Evolutionary conservation across 2,113 vertebrate species (phyloP).

Genomic region (Nanger granti): DNA sequence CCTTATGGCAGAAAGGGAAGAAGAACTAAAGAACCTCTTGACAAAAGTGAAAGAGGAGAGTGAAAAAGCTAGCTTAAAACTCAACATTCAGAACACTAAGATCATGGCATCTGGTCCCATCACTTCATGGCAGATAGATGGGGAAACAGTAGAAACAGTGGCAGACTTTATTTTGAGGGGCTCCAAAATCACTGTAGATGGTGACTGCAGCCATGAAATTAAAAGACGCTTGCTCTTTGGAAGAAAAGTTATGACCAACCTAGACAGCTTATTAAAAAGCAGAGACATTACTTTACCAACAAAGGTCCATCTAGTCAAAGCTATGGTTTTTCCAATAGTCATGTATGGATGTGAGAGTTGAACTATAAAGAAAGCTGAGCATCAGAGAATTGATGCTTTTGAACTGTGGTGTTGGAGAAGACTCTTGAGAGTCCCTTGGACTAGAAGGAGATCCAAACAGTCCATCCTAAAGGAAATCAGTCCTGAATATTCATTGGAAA

Average conservation of each 20-base stretch:
- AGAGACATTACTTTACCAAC: neutral
- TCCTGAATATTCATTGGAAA: neutral
- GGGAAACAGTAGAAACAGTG: neutral
- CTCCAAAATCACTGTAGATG: neutral
- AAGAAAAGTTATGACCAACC: neutral
- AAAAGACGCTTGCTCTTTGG: accelerated
- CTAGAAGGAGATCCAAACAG: neutral
- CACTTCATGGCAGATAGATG: neutral
- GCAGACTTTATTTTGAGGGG: neutral
- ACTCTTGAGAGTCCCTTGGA: neutral
- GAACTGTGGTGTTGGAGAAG: neutral
- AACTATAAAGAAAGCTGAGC: neutral
- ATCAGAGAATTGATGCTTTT: neutral
- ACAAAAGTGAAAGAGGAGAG: neutral
- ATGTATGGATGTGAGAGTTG: neutral
- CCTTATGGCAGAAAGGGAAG: neutral
- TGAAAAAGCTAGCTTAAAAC: neutral
- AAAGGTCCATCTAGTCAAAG: neutral
- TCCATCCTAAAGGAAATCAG: neutral
- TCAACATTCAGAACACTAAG: neutral
- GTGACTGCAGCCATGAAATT: neutral
- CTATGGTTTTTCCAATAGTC: neutral
- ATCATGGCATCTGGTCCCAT: neutral
- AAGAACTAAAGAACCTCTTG: neutral
- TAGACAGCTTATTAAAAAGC: neutral